Conservation (phyloP, 2,113 vertebrate species). For the Thalassoma bifasciatum region DNA sequence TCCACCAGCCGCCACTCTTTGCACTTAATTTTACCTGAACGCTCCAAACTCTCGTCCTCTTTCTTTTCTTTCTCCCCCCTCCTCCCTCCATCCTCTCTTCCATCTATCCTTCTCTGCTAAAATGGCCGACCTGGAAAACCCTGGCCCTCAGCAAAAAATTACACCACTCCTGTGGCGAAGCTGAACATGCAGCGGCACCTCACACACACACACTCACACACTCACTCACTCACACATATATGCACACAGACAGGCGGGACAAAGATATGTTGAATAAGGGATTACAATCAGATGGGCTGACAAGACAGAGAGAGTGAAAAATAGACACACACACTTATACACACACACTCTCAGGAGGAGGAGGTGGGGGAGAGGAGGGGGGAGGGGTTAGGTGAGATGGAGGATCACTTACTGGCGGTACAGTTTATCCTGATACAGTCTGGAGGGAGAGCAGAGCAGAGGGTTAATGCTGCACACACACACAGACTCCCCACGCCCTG, state of each 20-base stretch:
- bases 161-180: conserved; percentile 64
- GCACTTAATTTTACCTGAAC: conserved; percentile 44
- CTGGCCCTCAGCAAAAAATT: conserved; percentile 77
- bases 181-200: conserved; percentile 47
- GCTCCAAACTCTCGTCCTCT: conserved; percentile 14
- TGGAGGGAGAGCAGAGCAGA: conserved; percentile 99
- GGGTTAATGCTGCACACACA: conserved; percentile 99
- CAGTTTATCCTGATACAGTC: conserved; percentile 99
- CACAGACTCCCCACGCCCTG: conserved; percentile 96
- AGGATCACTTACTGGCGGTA: conserved; percentile 99
- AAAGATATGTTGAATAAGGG: conserved; percentile 51
- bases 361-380: conserved; percentile 73
- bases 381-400: conserved; percentile 86
- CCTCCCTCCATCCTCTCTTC: conserved; percentile 47
- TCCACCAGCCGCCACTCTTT: conserved; percentile 44
- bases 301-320: conserved; percentile 51
- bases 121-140: conserved; percentile 80
- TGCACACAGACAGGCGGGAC: conserved; percentile 39
- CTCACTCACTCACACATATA: conserved; percentile 23
- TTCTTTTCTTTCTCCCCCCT: not conserved
- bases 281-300: conserved; percentile 46
- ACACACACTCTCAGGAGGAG: conserved; percentile 71
- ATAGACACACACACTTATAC: conserved; percentile 40
- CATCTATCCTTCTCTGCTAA: conserved; percentile 68
- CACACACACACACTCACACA: conserved; percentile 14